phyloP scores from a whole-genome alignment of 1,140 invertebrate genomes.

The Panagrolaimus sp. region DNA sequence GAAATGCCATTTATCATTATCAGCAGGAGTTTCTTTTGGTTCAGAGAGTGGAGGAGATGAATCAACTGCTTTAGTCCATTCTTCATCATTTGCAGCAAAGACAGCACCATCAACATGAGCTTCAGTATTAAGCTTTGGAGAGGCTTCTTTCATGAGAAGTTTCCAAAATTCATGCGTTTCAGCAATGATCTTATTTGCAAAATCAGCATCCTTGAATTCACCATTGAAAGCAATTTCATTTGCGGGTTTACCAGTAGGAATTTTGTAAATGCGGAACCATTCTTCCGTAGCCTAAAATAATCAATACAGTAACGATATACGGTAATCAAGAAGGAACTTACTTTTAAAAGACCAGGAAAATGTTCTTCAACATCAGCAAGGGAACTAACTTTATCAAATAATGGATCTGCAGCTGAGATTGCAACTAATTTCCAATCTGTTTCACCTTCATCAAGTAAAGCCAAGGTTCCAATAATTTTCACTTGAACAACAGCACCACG shows the following conservation, averaged over 20 bases:
- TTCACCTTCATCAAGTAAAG: conserved; percentile 91
- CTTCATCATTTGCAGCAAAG: conserved; percentile 34
- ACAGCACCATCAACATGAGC: conserved; percentile 35
- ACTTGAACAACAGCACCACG: conserved; percentile 61
- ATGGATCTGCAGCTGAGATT: conserved; percentile 84
- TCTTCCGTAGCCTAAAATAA: conserved; percentile 75
- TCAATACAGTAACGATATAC: conserved; percentile 48
- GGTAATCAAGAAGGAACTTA: conserved; percentile 36
- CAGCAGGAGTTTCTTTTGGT: conserved; percentile 32
- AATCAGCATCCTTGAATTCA: conserved; percentile 80
- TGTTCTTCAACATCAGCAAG: conserved; percentile 82
- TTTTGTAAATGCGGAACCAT: conserved; percentile 98
- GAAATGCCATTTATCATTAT: conserved; percentile 53
- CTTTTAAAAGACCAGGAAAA: conserved; percentile 82
- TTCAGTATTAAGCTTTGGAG: conserved; percentile 46
- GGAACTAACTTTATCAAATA: conserved; percentile 75
- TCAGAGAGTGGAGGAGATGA: conserved; percentile 18
- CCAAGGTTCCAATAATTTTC: conserved; percentile 82
- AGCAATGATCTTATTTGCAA: conserved; percentile 77
- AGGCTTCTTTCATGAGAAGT: conserved; percentile 63
- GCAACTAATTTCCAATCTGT: conserved; percentile 97
- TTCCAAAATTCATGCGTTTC: conserved; percentile 74
- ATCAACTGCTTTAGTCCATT: conserved; percentile 32
- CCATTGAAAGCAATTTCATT: conserved; percentile 97
- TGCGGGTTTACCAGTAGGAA: conserved; percentile 89